A percentile compares a stretch with the other conserved stretches of the same genome.
These are phyloP conservation scores for Falcaria lacertinaria DNA, from an alignment of 2,888 invertebrate genomes.

Conservation along the genomic window DNA sequence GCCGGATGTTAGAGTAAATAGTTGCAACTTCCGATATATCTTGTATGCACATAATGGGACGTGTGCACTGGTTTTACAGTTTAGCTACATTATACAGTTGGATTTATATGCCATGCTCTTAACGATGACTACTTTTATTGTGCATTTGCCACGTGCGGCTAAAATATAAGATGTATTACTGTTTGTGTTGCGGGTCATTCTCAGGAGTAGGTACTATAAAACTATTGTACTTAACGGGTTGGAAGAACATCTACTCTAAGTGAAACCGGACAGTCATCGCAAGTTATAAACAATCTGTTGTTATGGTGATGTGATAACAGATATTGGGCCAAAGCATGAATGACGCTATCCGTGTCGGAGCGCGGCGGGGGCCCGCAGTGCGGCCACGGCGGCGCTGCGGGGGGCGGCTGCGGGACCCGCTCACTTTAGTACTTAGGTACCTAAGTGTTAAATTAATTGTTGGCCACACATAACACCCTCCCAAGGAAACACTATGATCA, in stretches of 20 bases:
- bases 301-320: constrained; percentile 47
- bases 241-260: background rate
- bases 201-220: no score
- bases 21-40: constrained; percentile 71
- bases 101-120: constrained; percentile 30
- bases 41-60: constrained; percentile 53
- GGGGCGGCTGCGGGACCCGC: constrained; percentile 29
- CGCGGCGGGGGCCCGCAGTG: constrained; percentile 45
- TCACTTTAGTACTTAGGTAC: constrained; percentile 35
- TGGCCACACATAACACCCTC: constrained; percentile 37
- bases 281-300: constrained; percentile 37
- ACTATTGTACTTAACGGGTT: no score
- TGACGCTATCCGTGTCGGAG: constrained; percentile 57
- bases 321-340: constrained; percentile 44
- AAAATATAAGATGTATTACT: no score
- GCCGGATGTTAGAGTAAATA: constrained; percentile 70
- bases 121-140: constrained; percentile 14
- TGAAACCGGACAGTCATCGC: constrained; percentile 42
- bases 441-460: constrained; percentile 67
- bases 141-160: constrained; percentile 13
- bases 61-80: constrained; percentile 44
- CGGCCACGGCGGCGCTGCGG: constrained; percentile 32
- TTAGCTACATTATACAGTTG: constrained; percentile 32
- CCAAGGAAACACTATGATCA: constrained; percentile 22
- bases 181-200: no score